Evolutionary conservation across 2,888 invertebrate species (phyloP).

Genomic region (Apamea sordens): DNA sequence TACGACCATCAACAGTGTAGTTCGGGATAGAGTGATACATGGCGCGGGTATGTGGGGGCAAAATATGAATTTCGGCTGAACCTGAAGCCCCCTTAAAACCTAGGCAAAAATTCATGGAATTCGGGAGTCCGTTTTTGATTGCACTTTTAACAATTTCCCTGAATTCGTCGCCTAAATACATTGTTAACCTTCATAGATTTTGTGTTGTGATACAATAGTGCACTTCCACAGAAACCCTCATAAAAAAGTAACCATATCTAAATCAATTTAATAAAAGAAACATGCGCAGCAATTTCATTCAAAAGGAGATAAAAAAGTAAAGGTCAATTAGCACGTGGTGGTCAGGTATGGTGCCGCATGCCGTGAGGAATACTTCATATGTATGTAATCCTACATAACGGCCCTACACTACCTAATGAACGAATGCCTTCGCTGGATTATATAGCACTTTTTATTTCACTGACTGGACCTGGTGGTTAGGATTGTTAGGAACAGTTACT

Average conservation of each 20-base stretch:
- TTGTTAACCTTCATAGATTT: too few relatives aligned
- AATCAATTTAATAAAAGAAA: neutral
- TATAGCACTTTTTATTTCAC: constrained; percentile 69
- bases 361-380: constrained; percentile 22
- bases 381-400: constrained; percentile 41
- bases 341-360: constrained; percentile 6
- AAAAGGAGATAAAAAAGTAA: constrained; percentile 33
- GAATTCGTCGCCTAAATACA: too few relatives aligned
- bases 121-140: too few relatives aligned
- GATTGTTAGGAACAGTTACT: constrained; percentile 75
- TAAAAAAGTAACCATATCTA: constrained; percentile 2
- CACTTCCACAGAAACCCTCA: neutral
- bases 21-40: too few relatives aligned
- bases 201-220: neutral
- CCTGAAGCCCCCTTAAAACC: too few relatives aligned
- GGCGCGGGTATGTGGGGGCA: too few relatives aligned
- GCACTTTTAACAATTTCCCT: too few relatives aligned
- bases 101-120: too few relatives aligned
- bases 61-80: too few relatives aligned
- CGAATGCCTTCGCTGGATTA: constrained; percentile 47
- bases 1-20: too few relatives aligned
- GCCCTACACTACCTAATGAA: constrained; percentile 29
- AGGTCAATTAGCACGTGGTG: constrained; percentile 34
- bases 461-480: constrained; percentile 66
- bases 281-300: neutral